Evolutionary conservation across 1,140 invertebrate species (phyloP).

Genomic region (Phortica variegata): DNA sequence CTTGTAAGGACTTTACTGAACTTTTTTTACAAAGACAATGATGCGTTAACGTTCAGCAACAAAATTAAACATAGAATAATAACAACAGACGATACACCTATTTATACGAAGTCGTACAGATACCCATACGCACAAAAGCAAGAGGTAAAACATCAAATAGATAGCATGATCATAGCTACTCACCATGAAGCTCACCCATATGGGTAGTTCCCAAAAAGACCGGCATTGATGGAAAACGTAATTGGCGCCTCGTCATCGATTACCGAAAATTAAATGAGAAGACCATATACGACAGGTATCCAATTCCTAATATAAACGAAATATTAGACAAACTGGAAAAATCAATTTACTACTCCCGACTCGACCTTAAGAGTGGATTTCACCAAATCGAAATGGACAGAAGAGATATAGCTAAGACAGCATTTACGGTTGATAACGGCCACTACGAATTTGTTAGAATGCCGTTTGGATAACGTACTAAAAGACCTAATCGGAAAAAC

Average conservation of each 20-base stretch:
- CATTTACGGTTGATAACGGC: constrained; percentile 44
- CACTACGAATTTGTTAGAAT: constrained; percentile 35
- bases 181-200: constrained; percentile 20
- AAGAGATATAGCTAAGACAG: constrained; percentile 55
- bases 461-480: constrained; percentile 25
- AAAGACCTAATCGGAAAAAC: constrained; percentile 13
- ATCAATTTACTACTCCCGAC: constrained; percentile 51
- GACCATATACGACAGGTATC: constrained; percentile 59
- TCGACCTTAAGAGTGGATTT: constrained; percentile 59
- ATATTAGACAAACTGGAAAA: constrained; percentile 55
- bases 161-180: constrained; percentile 29
- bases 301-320: constrained; percentile 59
- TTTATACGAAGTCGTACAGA: constrained; percentile 39
- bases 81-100: constrained; percentile 28
- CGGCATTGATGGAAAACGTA: constrained; percentile 18
- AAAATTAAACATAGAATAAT: constrained; percentile 25
- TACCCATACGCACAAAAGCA: constrained; percentile 42
- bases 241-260: constrained; percentile 53
- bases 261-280: constrained; percentile 56
- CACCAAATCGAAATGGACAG: constrained; percentile 58
- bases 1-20: constrained; percentile 15
- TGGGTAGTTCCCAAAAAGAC: constrained; percentile 32
- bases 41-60: constrained; percentile 24
- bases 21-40: constrained; percentile 21
- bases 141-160: constrained; percentile 43